A percentile compares a stretch with the other conserved stretches of the same genome.
Conservation (phyloP, 2,797 vertebrate species). For the Tragopan temminckii region DNA sequence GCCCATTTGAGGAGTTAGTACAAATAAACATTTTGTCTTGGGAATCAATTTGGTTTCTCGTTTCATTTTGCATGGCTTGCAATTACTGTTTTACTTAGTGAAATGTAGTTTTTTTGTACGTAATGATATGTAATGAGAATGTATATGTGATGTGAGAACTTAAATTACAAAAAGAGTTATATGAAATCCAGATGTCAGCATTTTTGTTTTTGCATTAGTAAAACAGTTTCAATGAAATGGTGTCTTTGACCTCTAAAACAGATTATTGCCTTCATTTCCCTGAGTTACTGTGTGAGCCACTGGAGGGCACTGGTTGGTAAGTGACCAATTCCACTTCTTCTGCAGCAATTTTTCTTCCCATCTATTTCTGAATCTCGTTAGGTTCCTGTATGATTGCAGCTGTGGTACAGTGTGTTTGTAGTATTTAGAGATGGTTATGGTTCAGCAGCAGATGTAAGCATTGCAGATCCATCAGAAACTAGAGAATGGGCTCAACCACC, state of each 20-base stretch:
- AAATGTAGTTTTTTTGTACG: not conserved
- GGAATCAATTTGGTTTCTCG: not conserved
- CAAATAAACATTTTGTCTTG: conserved; percentile 76
- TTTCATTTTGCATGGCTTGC: not conserved
- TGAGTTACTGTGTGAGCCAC: conserved; percentile 3
- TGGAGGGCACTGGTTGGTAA: conserved; percentile 53
- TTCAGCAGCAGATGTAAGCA: not conserved
- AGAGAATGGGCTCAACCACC: not conserved
- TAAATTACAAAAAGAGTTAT: not conserved
- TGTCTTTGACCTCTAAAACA: not conserved
- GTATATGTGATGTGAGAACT: not conserved
- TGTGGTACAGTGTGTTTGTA: not conserved
- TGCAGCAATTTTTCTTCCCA: not conserved
- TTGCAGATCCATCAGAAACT: not conserved
- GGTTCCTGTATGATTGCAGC: not conserved
- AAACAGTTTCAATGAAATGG: not conserved
- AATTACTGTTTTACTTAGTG: not conserved
- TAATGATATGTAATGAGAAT: not conserved
- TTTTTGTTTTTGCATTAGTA: not conserved
- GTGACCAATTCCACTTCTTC: not conserved
- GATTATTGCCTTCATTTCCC: not conserved
- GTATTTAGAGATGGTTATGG: not conserved
- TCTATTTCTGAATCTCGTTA: not conserved
- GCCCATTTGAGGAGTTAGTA: conserved; percentile 54
- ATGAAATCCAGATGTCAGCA: not conserved